Evolutionary conservation across 1,140 invertebrate genomes (phyloP).

Genomic region (Drosophila sechellia): DNA sequence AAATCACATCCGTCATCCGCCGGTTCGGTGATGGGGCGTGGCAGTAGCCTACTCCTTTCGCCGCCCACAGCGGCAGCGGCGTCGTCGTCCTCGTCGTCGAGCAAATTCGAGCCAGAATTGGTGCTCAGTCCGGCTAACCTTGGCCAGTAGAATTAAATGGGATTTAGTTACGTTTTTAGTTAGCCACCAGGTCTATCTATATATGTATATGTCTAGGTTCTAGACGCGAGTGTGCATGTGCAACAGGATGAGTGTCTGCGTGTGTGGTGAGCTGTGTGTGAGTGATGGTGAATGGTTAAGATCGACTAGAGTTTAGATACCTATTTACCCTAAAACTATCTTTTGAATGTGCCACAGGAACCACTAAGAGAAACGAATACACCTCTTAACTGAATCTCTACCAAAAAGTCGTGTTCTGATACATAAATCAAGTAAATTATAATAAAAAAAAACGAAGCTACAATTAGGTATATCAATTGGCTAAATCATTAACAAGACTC

Average conservation of each 20-base stretch:
- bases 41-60: constrained; percentile 33
- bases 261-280: constrained; percentile 7
- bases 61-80: constrained; percentile 25
- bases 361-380: constrained; percentile 24
- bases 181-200: constrained; percentile 52
- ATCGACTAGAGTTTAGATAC: constrained; percentile 9
- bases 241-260: constrained; percentile 11
- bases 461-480: constrained; percentile 6
- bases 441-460: background rate
- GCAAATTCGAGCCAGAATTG: constrained; percentile 79
- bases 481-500: background rate
- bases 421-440: background rate
- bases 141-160: constrained; percentile 69
- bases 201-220: constrained; percentile 46
- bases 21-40: constrained; percentile 51
- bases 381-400: constrained; percentile 8
- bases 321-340: constrained; percentile 49
- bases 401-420: constrained; percentile 36
- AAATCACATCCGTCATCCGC: constrained; percentile 75
- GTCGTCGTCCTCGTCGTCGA: constrained; percentile 32
- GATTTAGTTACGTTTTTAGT: constrained; percentile 69
- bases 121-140: constrained; percentile 84
- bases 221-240: constrained; percentile 19
- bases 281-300: constrained; percentile 5
- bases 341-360: constrained; percentile 78